Evolutionary conservation across 92 coral and sea anemone species (phyloP), one percentile per base, ranked within the genome.

Genomic region (Zoanthus sansibaricus): DNA sequence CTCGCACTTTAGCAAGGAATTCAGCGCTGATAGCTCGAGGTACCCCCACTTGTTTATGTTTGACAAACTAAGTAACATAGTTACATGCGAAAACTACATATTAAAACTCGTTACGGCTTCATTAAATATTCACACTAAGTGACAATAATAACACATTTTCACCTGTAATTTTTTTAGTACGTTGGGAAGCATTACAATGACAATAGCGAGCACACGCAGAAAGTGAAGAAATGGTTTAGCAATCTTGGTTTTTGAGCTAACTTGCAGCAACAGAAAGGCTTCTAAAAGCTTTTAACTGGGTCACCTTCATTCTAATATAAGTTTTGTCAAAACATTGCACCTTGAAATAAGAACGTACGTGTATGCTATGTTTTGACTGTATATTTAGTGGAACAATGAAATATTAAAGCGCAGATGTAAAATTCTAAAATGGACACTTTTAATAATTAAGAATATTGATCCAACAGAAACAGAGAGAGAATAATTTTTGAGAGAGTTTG

Each of bases 381-480:
- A 44, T 66, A 44, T 66, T 47, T 14, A 80, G 3, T 44, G 49
- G 30, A 76, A 67, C 51, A 66, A 37, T 80, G 18, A 80, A 80
- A 80, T 12, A 80, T 80, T 79, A 20, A 80, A 64, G 49, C 18
- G 20, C 73, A 79, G 45, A 61, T 47, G 70, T 7, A 31, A 80
- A 52, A 64, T 45, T 66, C 74, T 67, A 66, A 79, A 30, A 49
- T 66, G 62, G 37, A 49, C 75, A 80, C 73, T 17, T 45, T 80
- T 11, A 80, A 80, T 80, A 80, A 80, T 80, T 80, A 80, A 80
- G 66, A 46, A 80, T 64, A 80, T 80, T 80, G 62, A 13, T 18
- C 52, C 75, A 7, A 46, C 20, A 59, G 20, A 80, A 67, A 44
- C 14, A 11, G 47, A 31, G 37, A 74, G 42, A 33, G 17, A 69